Evolutionary conservation across 2,797 vertebrate genomes (phyloP), one percentile per base, ranked within the genome.

Genomic region (Amazonetta brasiliensis): DNA sequence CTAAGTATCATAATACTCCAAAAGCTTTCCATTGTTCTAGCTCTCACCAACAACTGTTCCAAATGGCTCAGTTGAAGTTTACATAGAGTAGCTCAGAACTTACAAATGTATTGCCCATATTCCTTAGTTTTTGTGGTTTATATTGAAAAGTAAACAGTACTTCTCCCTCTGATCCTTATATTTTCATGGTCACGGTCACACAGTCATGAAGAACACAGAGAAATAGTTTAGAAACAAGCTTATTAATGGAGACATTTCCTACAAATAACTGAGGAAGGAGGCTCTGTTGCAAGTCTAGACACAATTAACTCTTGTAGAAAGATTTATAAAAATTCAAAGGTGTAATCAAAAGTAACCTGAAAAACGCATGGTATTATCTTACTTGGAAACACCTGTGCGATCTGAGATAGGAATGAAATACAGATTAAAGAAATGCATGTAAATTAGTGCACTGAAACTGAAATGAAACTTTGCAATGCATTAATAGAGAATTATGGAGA

Each of bases 1-100:
- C 81, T 95, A 72, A 92, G n/a, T 96, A 89, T 63, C 33, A 28
- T 93, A 95, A 89, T 4, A 33, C 35, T 60, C 25, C 23, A 71
- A 71, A 63, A 7, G 87, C 75, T 94, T 95, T 74, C 66, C 44
- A 92, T 92, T 50, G 68, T 96, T 96, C 86, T 85, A 87, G 55
- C 55, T 77, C 85, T 96, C 85, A 56, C 95, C 73, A 92, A 37
- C 54, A 93, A 60, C 87, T 93, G 50, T 89, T 94, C 75, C 86
- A 92, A 37, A 76, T 23, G 77, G 28, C 10, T 85, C 55, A 62
- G 67, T 9, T 94, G 90, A 91, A 92, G n/a, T 90, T 96, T 79
- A 63, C 77, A 58, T 93, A 84, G 12, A 41, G 7, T 56, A 58
- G 15, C 33, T 68, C 50, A 58, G 30, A 37, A 60, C 33, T 23